phyloP scores from a whole-genome alignment of 2,113 vertebrate species.

The Aplodontia rufa region DNA sequence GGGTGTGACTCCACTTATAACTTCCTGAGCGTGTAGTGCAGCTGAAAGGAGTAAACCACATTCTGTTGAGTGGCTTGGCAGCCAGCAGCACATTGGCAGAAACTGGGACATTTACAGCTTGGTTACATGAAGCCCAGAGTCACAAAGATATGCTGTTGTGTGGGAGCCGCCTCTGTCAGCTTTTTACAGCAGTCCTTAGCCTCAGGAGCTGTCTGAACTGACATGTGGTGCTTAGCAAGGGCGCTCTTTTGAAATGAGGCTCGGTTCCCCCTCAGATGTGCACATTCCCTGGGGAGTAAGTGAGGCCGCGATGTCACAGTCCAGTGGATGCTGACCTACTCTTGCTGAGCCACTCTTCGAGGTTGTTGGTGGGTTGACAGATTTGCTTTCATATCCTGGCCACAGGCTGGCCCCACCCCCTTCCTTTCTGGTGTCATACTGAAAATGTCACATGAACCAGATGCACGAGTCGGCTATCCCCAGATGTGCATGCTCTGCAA shows the following conservation, averaged over 20 bases:
- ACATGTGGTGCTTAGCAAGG: neutral
- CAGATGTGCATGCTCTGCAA: neutral
- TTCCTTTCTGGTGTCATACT: neutral
- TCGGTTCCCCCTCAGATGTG: neutral
- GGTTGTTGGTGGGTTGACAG: constrained; percentile 42
- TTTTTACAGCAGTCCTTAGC: neutral
- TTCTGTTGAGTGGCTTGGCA: neutral
- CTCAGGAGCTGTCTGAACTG: constrained; percentile 18
- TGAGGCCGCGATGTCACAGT: neutral
- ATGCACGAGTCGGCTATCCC: neutral
- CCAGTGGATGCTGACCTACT: neutral
- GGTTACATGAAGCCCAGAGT: neutral
- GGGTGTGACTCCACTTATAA: neutral
- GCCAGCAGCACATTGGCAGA: neutral
- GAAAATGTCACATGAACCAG: neutral
- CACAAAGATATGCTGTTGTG: neutral
- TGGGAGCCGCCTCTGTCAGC: neutral
- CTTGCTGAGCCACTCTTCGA: neutral
- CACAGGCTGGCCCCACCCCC: neutral
- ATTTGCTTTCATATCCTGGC: neutral
- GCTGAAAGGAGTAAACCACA: neutral
- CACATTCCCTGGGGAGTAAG: neutral
- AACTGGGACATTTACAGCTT: neutral
- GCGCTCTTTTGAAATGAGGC: neutral
- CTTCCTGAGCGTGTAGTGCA: neutral